Conservation (phyloP, 1,140 invertebrate species). For the Ooceraea biroi region DNA sequence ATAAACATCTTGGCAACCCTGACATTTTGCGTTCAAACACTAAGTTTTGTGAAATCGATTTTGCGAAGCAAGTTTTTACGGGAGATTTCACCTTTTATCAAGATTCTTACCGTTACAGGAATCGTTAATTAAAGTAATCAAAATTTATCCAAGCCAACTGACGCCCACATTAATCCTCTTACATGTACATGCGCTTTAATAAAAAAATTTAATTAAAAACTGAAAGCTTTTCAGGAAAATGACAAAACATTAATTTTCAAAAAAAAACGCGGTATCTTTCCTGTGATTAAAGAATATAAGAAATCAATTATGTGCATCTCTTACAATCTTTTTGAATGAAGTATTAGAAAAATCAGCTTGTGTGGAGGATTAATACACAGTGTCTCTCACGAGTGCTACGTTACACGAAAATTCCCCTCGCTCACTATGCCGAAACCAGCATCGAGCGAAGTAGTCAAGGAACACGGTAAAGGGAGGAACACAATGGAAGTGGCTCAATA, state of each 20-base stretch:
- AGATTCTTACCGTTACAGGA: not conserved
- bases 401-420: constrained; percentile 59
- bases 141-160: not conserved
- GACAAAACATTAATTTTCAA: not conserved
- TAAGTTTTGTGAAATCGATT: not conserved
- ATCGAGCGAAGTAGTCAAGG: constrained; percentile 41
- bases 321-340: too few relatives aligned
- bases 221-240: not conserved
- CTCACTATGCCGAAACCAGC: constrained; percentile 19
- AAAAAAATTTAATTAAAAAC: constrained; percentile 1
- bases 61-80: not conserved
- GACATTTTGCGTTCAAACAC: constrained; percentile 20
- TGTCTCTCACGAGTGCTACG: constrained; percentile 44
- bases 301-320: constrained; percentile 4
- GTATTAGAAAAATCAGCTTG: not conserved
- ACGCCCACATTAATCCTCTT: not conserved
- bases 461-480: constrained; percentile 42
- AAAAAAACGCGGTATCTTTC: not conserved
- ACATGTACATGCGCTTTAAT: not conserved
- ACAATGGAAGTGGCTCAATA: constrained; percentile 59
- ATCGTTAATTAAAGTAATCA: not conserved
- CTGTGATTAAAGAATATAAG: not conserved
- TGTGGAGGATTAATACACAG: constrained; percentile 7
- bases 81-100: not conserved
- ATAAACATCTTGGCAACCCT: constrained; percentile 30